phyloP scores from a whole-genome alignment of 2,888 invertebrate genomes.

The Ennomos fuscantarius region DNA sequence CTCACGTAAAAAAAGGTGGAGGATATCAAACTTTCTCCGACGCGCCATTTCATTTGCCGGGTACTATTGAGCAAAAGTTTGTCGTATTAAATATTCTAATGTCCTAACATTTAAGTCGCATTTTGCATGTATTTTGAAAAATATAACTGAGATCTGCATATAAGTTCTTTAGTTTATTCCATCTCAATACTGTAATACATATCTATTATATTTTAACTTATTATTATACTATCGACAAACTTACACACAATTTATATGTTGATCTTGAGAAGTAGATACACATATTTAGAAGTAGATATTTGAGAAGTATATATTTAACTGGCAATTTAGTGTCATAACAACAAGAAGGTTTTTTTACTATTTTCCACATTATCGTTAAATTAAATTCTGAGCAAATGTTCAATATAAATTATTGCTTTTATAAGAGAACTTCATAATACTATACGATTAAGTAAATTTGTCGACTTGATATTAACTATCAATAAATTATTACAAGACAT shows the following conservation, averaged over 20 bases:
- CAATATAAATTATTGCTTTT: background rate
- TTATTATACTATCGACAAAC: slow-evolving; percentile 33
- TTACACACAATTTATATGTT: slow-evolving; percentile 33
- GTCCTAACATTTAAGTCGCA: slow-evolving; percentile 58
- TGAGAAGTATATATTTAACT: no score
- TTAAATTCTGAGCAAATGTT: no score
- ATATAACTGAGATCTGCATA: slow-evolving; percentile 76
- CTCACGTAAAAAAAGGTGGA: no score
- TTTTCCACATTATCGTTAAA: no score
- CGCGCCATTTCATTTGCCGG: slow-evolving; percentile 7
- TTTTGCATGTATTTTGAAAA: slow-evolving; percentile 55
- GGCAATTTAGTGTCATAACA: no score
- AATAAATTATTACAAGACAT: slow-evolving; percentile 75
- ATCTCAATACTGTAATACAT: slow-evolving; percentile 69
- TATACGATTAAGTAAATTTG: slow-evolving; percentile 9
- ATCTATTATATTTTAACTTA: slow-evolving; percentile 47
- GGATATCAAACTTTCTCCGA: background rate
- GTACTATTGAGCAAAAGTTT: slow-evolving; percentile 37
- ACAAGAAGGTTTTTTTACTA: no score
- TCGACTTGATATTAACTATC: slow-evolving; percentile 26
- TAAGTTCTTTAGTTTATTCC: slow-evolving; percentile 71
- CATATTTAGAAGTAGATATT: no score
- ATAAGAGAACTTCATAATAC: background rate
- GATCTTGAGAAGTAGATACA: no score
- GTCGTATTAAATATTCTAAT: slow-evolving; percentile 52